Base-by-base conservation (phyloP, 2,888 invertebrate species). In the Callinectes sapidus region DNA sequence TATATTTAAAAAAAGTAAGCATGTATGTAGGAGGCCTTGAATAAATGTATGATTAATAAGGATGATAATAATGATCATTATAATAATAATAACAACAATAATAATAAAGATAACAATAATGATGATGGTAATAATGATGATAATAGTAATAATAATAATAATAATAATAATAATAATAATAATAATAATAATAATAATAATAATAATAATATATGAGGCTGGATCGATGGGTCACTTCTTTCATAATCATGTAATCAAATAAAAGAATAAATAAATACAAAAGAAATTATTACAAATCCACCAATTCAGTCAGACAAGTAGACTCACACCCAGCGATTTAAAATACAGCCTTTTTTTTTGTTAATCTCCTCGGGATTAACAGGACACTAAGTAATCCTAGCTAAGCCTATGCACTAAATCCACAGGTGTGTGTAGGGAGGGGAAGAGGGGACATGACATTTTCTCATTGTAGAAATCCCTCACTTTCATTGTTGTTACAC, bases 381-480 rank as follows among this genome's bases (percentile, higher is more conserved):
- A 89, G 48, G 42, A 89, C 89, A 89, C 89, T 71, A 71, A 89
- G 77, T 89, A 89, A 89, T 89, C 71, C 89, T 71, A 89, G 89
- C 87, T 87, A 71, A 91, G 66, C 87, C 87, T 71, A 61, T 87
- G 23, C n/a, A 55, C 87, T 87, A 87, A 91, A 71, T 87, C 66
- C 14, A 61, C 48, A 32, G 28, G 71, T 61, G 35, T 88, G 8
- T 55, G 32, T 48, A 87, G 88, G 35, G 55, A 55, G 88, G 28
- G 55, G 39, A 23, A 48, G 87, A 55, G 54, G 48, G 14, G 35
- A 55, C 16, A 14, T n/a, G 35, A 10, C 32, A 18, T 32, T 28
- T 35, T 61, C 88, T 32, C 23, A 55, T 35, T 42, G 35, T 61
- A 61, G 13, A 55, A 61, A 88, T 88, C 35, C 28, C 55, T 88